Evolutionary conservation across 2,888 invertebrate genomes (phyloP).

Genomic region (Apamea epomidion): DNA sequence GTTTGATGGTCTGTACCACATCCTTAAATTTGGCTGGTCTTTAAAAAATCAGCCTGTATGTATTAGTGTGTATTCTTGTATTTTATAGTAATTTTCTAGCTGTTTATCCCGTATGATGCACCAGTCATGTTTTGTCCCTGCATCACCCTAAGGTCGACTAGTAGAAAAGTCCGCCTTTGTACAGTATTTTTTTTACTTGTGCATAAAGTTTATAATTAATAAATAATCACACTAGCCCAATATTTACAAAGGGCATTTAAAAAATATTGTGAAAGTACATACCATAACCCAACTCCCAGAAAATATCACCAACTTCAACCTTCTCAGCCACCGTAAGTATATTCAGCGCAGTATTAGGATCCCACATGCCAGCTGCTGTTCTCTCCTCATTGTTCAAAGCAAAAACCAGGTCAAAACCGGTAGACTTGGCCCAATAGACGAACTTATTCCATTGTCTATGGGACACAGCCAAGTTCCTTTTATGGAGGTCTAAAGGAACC

Average conservation of each 20-base stretch:
- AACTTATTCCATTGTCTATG: conserved; percentile 81
- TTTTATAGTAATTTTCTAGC: no score
- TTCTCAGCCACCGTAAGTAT: conserved; percentile 93
- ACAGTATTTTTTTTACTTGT: no score
- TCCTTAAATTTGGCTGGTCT: no score
- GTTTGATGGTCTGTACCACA: no score
- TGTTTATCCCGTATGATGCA: no score
- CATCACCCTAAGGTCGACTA: no score
- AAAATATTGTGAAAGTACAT: conserved; percentile 63
- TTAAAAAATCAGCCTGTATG: no score
- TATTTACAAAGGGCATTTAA: neutral
- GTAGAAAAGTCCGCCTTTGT: no score
- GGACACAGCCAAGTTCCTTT: conserved; percentile 70
- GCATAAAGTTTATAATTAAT: no score
- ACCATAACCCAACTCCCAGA: conserved; percentile 95
- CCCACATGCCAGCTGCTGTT: conserved; percentile 90
- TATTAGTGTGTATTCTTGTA: no score
- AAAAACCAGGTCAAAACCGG: conserved; percentile 92
- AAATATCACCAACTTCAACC: conserved; percentile 91
- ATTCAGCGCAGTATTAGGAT: conserved; percentile 92
- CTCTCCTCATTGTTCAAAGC: conserved; percentile 91
- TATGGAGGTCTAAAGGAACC: conserved; percentile 20
- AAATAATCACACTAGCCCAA: neutral
- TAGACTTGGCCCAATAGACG: conserved; percentile 87
- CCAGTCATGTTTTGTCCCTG: no score